Percentiles rank a stretch among this genome's conserved stretches.
phyloP scores from a whole-genome alignment of 2,113 vertebrate species.

The Sapayoa aenigma region DNA sequence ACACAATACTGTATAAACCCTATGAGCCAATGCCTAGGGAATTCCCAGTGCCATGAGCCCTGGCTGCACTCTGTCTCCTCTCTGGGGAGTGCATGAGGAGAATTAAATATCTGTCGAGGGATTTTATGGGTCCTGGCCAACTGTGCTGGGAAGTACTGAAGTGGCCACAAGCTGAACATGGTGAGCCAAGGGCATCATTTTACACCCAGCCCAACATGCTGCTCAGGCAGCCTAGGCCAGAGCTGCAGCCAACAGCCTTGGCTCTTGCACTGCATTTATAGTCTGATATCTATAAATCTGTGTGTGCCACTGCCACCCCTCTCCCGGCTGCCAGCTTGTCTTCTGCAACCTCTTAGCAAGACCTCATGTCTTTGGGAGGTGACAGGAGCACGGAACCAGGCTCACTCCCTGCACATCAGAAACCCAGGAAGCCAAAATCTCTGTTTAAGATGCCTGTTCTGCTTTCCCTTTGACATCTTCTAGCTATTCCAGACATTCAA shows the following conservation, averaged over 20 bases:
- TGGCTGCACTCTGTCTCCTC: not conserved
- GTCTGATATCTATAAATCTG: not conserved
- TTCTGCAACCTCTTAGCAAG: not conserved
- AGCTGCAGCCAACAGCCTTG: not conserved
- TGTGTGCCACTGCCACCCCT: not conserved
- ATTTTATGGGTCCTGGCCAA: not conserved
- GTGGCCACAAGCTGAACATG: not conserved
- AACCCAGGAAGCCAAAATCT: not conserved
- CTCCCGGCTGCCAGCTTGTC: not conserved
- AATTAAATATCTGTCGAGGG: not conserved
- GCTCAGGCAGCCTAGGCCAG: not conserved
- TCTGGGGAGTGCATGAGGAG: not conserved
- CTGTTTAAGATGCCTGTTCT: not conserved
- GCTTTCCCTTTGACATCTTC: not conserved
- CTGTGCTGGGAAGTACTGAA: not conserved
- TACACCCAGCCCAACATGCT: rapidly evolving
- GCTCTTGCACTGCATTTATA: not conserved
- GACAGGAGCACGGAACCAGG: not conserved
- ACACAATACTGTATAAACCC: not conserved
- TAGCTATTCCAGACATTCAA: not conserved
- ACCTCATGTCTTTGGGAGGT: not conserved
- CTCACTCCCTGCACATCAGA: not conserved
- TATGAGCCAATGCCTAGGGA: not conserved
- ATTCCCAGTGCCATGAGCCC: not conserved
- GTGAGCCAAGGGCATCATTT: not conserved